Percentiles rank a stretch among this genome's conserved stretches.
Evolutionary conservation across 2,113 vertebrate genomes (phyloP).

Genomic region (Misgurnus mizolepis): DNA sequence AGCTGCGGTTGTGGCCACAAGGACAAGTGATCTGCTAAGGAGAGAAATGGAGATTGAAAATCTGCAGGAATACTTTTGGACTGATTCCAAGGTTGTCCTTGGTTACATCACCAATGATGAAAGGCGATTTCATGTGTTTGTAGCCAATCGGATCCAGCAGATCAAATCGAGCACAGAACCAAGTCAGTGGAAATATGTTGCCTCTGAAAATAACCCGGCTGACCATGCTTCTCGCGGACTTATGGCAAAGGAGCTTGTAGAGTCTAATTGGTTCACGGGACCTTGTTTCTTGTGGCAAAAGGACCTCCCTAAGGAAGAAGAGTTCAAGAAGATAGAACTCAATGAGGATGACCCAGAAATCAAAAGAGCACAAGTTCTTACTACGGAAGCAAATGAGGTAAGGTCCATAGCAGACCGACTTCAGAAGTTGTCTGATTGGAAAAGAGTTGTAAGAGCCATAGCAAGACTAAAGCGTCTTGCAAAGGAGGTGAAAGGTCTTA

Average conservation of each 20-base stretch:
- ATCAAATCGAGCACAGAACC: slow-evolving; percentile 31
- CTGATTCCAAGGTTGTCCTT: slow-evolving; percentile 23
- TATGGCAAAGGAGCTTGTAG: slow-evolving; percentile 19
- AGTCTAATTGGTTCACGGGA: slow-evolving; percentile 45
- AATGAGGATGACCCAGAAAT: slow-evolving; percentile 33
- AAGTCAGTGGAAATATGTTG: slow-evolving; percentile 29
- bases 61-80: slow-evolving; percentile 35
- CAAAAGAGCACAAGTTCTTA: slow-evolving; percentile 25
- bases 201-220: slow-evolving; percentile 30
- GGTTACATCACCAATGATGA: slow-evolving; percentile 27
- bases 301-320: slow-evolving; percentile 24
- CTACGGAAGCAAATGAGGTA: slow-evolving; percentile 36
- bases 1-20: slow-evolving; percentile 33
- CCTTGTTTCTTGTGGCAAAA: slow-evolving; percentile 41
- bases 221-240: slow-evolving; percentile 41
- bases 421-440: slow-evolving; percentile 42
- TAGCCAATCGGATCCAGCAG: slow-evolving; percentile 38
- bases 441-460: slow-evolving; percentile 35
- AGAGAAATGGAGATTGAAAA: slow-evolving; percentile 28
- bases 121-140: slow-evolving; percentile 36
- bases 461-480: slow-evolving; percentile 29
- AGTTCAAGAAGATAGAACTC: slow-evolving; percentile 33
- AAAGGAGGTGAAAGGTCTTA: slow-evolving; percentile 30
- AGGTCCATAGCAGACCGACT: slow-evolving; percentile 35
- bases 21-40: slow-evolving; percentile 28